phyloP scores from a whole-genome alignment of 2,888 invertebrate genomes.

The Dryococelus australis region DNA sequence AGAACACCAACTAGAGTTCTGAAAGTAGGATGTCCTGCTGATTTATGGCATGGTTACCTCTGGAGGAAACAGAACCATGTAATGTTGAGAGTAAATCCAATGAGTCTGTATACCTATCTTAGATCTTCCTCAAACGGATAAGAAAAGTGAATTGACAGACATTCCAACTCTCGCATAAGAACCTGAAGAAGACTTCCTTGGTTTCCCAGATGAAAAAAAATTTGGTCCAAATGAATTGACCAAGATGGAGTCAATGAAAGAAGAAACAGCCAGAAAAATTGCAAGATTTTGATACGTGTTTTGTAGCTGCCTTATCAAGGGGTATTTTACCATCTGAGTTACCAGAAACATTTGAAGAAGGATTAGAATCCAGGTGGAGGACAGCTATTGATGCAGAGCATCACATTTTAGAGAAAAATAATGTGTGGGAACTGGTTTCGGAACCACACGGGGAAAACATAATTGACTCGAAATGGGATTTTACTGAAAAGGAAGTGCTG shows the following conservation, averaged over 20 bases:
- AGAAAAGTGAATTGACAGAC: too few relatives aligned
- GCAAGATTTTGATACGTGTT: not conserved
- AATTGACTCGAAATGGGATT: not conserved
- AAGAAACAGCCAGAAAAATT: not conserved
- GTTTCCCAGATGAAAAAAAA: not conserved
- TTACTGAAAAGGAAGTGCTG: not conserved
- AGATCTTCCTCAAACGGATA: too few relatives aligned
- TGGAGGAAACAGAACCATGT: too few relatives aligned
- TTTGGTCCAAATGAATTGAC: not conserved
- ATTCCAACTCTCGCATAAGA: not conserved
- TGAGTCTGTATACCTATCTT: too few relatives aligned
- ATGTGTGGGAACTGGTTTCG: not conserved
- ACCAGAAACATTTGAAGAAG: not conserved
- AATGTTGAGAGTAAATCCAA: too few relatives aligned
- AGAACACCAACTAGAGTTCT: too few relatives aligned
- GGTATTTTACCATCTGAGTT: not conserved
- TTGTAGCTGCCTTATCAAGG: not conserved
- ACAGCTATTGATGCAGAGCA: not conserved
- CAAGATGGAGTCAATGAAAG: not conserved
- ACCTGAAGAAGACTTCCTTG: not conserved
- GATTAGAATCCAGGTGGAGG: not conserved
- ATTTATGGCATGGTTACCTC: too few relatives aligned
- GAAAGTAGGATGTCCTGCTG: too few relatives aligned
- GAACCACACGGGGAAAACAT: not conserved
- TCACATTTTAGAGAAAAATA: not conserved